These are phyloP conservation scores for Setipinna tenuifilis DNA, from an alignment of 2,797 vertebrate genomes.

Conservation along the genomic window DNA sequence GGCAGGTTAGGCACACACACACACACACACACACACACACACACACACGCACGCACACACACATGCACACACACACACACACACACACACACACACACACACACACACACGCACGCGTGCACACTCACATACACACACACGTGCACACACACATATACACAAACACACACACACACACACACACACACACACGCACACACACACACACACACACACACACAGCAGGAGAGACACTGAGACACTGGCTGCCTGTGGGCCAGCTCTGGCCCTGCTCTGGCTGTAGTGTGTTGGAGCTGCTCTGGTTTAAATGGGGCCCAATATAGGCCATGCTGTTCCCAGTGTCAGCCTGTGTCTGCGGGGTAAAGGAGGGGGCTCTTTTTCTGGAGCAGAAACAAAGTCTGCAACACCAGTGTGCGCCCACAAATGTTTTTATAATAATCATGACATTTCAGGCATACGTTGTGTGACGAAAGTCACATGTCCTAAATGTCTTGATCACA, in stretches of 20 bases:
- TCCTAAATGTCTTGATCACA: too few species aligned
- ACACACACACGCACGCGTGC: neutral
- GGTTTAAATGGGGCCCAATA: neutral
- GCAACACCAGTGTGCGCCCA: too few species aligned
- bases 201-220: neutral
- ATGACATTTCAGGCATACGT: too few species aligned
- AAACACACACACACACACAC: neutral
- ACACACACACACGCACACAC: neutral
- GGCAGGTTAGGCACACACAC: constrained; percentile 70
- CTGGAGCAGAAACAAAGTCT: too few species aligned
- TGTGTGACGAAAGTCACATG: too few species aligned
- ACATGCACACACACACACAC: neutral
- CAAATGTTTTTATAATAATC: too few species aligned
- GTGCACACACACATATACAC: neutral
- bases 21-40: neutral
- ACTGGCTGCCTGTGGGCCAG: too few species aligned
- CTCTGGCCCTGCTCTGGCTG: too few species aligned
- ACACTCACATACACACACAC: neutral
- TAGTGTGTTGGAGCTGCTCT: neutral
- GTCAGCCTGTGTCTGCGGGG: neutral
- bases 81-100: neutral
- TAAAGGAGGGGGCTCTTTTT: too few species aligned
- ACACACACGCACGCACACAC: neutral
- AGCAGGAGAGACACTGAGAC: neutral
- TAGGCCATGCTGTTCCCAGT: neutral